Base-by-base conservation (phyloP, 2,113 vertebrate species). In the Aegotheles bennettii region DNA sequence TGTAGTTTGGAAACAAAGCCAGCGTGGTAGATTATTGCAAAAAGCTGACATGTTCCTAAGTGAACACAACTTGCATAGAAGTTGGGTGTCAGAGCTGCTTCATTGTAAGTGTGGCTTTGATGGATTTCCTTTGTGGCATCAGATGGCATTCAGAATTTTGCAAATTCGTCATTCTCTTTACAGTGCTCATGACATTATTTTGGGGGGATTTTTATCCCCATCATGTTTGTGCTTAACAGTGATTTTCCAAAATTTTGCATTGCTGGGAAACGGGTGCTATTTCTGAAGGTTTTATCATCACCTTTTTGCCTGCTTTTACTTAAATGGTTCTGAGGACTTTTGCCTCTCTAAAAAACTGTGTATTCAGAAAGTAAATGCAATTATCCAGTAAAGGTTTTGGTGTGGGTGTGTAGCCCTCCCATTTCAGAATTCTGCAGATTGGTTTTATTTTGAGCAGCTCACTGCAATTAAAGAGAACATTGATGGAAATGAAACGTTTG, bases 361-460 rank as follows among this genome's bases (percentile, higher is more conserved):
- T 51, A 73, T 95, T 96, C 69, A 84, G 77, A 92, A 96, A 95
- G 65, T 69, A 91, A 85, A 87, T 87, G 87, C 83, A 94, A 94
- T 97, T 95, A 95, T n/a, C 77, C 67, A 60, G 83, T 53, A 26
- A 59, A 92, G 94, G 91, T 86, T 95, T 94, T 1, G 15, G 83
- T 87, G 94, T 96, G 92, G 92, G 92, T 93, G 93, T 88, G 21
- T 51, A 89, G 91, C 94, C 84, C 89, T 89, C 87, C 83, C 89
- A 53, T 89, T 94, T 96, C 91, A 96, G 69, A 96, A 74, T 91
- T 97, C 85, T 84, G 87, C 84, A 88, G 70, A 48, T 95, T 51
- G 84, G 91, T 40, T 96, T 97, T 97, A 91, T 95, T 97, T 96
- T 97, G 94, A 95, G 81, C 83, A 84, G 12, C 18, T 67, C 23